Base-by-base conservation (phyloP, 2,113 vertebrate species). In the Peromyscus maniculatus region DNA sequence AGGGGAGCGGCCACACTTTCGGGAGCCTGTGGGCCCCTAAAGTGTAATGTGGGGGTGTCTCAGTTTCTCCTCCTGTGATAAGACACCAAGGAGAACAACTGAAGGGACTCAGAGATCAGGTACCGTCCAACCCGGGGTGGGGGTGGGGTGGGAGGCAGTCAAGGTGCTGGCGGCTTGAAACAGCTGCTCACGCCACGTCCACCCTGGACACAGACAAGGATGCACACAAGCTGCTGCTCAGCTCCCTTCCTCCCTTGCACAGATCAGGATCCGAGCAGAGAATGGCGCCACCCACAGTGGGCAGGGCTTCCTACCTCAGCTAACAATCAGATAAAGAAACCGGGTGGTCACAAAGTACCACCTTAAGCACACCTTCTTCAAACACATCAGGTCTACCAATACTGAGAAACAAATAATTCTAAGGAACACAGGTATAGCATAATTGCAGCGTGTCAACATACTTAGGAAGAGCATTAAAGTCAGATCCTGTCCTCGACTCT, bases 351-450 rank as follows among this genome's bases (percentile, higher is more conserved):
- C 24, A 89, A 71, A 75, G 46, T 39, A 52, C 10, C 62, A 46
- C 57, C 22, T 49, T 67, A 91, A 55, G 77, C 33, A 78, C 17
- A 77, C 33, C 55, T 93, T 92, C 84, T 87, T 95, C 33, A 90
- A 83, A 94, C 36, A 10, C 9, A 28, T 19, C 6, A 57, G 55
- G 55, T 13, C 55, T 55, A 55, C 55, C 55, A 13, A 55, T 11
- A 55, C 36, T 74, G 31, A 92, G n/a, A 12, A 69, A 10, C 33
- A 49, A n/a, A 10, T 49, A 49, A 52, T 33, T 12, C 9, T 55
- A 75, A 66, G 31, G 13, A 46, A 46, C 46, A 0, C 10, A 66
- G 46, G 82, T 86, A 46, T 2, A 66, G 59, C 59, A 64, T 1
- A 1, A 46, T 66, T 9, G 15, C 24, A 16, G 17, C 7, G 15